These are phyloP conservation scores for Schlechtendalia chinensis DNA, from an alignment of 1,140 invertebrate genomes.

Conservation along the genomic window DNA sequence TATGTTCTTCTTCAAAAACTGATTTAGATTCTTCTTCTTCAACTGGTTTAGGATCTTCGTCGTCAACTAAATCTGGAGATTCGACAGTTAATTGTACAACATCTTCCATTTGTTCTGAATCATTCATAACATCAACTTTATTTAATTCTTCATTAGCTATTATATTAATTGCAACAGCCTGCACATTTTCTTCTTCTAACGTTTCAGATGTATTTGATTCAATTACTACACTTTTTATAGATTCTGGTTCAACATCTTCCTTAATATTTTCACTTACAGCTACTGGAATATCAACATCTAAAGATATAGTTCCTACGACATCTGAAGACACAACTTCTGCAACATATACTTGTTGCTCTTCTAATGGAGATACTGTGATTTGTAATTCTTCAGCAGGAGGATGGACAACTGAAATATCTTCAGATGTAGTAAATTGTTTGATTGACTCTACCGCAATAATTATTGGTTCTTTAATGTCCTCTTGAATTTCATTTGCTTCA, in stretches of 20 bases:
- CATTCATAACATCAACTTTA: slow-evolving; percentile 38
- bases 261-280: slow-evolving; percentile 11
- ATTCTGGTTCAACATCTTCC: slow-evolving; percentile 49
- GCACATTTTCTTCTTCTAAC: slow-evolving; percentile 43
- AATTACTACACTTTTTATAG: slow-evolving; percentile 51
- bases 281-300: slow-evolving; percentile 27
- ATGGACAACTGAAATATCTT: not conserved
- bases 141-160: slow-evolving; percentile 52
- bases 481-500: slow-evolving; percentile 1
- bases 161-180: slow-evolving; percentile 51
- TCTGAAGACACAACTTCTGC: not conserved
- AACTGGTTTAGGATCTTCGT: slow-evolving; percentile 42
- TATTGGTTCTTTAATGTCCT: not conserved
- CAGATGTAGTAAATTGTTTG: not conserved
- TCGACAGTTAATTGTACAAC: slow-evolving; percentile 42
- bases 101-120: slow-evolving; percentile 44
- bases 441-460: not conserved
- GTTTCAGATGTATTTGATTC: slow-evolving; percentile 50
- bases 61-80: slow-evolving; percentile 28
- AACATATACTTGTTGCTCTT: not conserved
- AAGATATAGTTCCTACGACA: not conserved
- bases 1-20: not conserved
- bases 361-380: not conserved
- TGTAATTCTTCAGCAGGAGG: not conserved
- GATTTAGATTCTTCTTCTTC: not conserved